Conservation (phyloP, 2,113 vertebrate species). For the Pelodiscus sinensis region DNA sequence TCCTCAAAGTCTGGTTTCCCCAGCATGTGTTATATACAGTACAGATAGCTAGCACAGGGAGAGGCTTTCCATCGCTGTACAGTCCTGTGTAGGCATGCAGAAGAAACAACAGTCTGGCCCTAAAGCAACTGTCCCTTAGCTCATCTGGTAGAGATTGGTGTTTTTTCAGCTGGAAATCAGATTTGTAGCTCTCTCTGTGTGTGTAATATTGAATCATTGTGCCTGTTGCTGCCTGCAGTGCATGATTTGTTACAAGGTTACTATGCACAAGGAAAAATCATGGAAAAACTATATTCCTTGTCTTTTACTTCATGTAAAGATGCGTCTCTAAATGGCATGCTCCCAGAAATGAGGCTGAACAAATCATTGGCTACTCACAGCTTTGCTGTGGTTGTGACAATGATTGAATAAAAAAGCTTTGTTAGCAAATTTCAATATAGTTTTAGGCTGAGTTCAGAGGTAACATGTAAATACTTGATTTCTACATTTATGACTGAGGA, state of each 20-base stretch:
- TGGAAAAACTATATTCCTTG: not conserved
- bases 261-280: not conserved
- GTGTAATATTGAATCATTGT: not conserved
- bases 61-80: not conserved
- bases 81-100: not conserved
- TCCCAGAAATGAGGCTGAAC: not conserved
- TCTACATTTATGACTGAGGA: not conserved
- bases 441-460: not conserved
- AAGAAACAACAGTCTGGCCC: not conserved
- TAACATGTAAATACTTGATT: not conserved
- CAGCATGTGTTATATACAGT: not conserved
- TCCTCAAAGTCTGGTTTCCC: not conserved
- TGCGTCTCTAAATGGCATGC: not conserved
- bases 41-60: not conserved
- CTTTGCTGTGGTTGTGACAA: not conserved
- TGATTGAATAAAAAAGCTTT: not conserved
- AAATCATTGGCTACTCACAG: not conserved
- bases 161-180: not conserved
- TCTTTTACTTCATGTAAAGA: not conserved
- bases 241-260: not conserved
- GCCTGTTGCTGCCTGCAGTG: not conserved
- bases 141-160: not conserved
- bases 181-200: not conserved
- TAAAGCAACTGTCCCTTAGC: not conserved
- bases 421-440: not conserved